Evolutionary conservation across 2,888 invertebrate species (phyloP), one percentile per base, ranked within the genome.

Genomic region (Stegophylla sp.): DNA sequence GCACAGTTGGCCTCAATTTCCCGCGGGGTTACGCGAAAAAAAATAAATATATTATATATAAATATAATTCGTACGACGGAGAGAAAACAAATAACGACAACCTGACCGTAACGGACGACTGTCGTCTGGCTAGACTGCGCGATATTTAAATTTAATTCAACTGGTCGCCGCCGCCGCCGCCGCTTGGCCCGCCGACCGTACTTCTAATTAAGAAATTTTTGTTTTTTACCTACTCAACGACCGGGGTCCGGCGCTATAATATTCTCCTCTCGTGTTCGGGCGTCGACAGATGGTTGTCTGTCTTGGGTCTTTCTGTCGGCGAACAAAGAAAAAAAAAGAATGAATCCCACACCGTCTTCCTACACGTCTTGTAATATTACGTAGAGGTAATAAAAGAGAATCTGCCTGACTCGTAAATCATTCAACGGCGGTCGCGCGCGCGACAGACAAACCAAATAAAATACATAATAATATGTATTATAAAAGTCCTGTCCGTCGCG

Each of bases 141-240:
- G n/a, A 3, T 41, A 53, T 53, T 59, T 43, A 66, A n/a, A 79
- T 69, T 69, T 79, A 79, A 79, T 61, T 61, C 69, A 48, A 48
- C 69, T 34, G 77, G 26, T 53, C 53, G 67, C 9, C 20, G 20
- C 12, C 53, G 53, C 20, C 56, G n/a, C 15, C 20, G 9, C 63
- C 61, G 61, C 17, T n/a, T 10, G 5, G 13, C 45, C 20, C 15
- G 45, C 20, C 5, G 23, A 64, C 48, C 17, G n/a, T 5, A 41
- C 34, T 71, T 79, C 61, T 63, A 71, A 79, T 79, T 79, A 77
- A 59, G 77, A 59, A 28, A 59, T 69, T 67, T 77, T n/a, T n/a
- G n/a, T n/a, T n/a, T n/a, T n/a, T n/a, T n/a, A n/a, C n/a, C n/a
- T 26, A 56, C 66, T 28, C n/a, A 23, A 3, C 15, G 64, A 20